phyloP scores from a whole-genome alignment of 2,888 invertebrate species.

The Andrena minutula region DNA sequence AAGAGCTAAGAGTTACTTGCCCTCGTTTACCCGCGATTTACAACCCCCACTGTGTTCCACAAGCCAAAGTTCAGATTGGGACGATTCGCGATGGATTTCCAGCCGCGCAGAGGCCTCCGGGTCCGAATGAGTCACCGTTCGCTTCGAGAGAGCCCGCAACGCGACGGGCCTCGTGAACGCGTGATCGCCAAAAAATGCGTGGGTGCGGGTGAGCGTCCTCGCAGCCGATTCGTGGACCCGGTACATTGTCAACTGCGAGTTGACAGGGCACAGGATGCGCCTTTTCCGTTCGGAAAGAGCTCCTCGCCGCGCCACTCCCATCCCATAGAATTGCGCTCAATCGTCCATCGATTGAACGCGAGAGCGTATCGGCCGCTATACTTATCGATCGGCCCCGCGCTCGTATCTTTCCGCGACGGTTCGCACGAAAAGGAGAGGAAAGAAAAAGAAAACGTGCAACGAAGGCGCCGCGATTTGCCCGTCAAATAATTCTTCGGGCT shows the following conservation, averaged over 20 bases:
- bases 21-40: too few species aligned
- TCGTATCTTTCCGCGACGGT: slow-evolving; percentile 48
- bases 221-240: slow-evolving; percentile 68
- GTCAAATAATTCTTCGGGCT: slow-evolving; percentile 67
- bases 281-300: slow-evolving; percentile 79
- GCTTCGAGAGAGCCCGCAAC: background rate
- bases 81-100: too few species aligned
- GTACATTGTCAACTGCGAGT: slow-evolving; percentile 78
- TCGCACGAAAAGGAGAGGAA: background rate
- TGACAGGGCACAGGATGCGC: slow-evolving; percentile 80
- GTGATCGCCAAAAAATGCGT: slow-evolving; percentile 63
- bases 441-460: slow-evolving; percentile 30
- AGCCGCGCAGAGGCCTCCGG: background rate
- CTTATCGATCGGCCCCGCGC: slow-evolving; percentile 48
- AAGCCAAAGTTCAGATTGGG: too few species aligned
- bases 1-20: too few species aligned
- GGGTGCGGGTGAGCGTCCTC: slow-evolving; percentile 66
- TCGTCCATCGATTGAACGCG: slow-evolving; percentile 73
- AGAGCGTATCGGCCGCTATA: slow-evolving; percentile 56
- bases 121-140: background rate
- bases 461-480: slow-evolving; percentile 54
- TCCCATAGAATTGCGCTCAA: slow-evolving; percentile 75
- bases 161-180: slow-evolving; percentile 3
- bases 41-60: too few species aligned
- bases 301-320: slow-evolving; percentile 72